Conservation (phyloP, 1,140 invertebrate genomes). For the Phocides pigmalion region DNA sequence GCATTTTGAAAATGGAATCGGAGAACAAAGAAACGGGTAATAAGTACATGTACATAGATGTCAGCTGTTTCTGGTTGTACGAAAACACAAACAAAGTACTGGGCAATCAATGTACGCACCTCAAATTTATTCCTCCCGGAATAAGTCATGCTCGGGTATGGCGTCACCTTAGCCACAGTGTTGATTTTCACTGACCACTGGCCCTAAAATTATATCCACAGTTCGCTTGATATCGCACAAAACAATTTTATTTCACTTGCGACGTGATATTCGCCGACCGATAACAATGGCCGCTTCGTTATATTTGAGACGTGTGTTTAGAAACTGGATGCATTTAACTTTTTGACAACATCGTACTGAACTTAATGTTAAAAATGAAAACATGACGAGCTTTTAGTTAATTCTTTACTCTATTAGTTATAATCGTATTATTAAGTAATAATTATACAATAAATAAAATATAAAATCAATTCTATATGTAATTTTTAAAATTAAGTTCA, state of each 20-base stretch:
- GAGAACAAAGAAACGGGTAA: constrained; percentile 47
- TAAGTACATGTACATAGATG: constrained; percentile 43
- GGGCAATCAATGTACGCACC: constrained; percentile 73
- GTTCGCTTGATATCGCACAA: constrained; percentile 38
- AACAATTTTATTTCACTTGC: constrained; percentile 35
- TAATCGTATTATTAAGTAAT: no score
- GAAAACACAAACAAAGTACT: constrained; percentile 76
- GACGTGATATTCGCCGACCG: constrained; percentile 58
- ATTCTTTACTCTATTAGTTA: no score
- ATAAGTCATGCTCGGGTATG: constrained; percentile 82
- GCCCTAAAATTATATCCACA: constrained; percentile 45
- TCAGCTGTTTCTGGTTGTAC: constrained; percentile 78
- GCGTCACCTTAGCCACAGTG: constrained; percentile 78
- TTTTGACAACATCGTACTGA: not conserved
- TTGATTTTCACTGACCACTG: constrained; percentile 51
- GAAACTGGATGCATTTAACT: constrained; percentile 25
- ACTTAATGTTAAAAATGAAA: no score
- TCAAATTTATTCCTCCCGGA: constrained; percentile 85
- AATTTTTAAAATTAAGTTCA: no score
- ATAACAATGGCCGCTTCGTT: constrained; percentile 45
- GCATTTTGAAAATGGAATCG: constrained; percentile 27
- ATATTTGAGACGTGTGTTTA: constrained; percentile 36
- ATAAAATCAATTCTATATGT: no score
- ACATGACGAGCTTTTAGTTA: no score
- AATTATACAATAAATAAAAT: no score